Evolutionary conservation across 2,797 vertebrate genomes (phyloP), one percentile per base, ranked within the genome.

Genomic region (Graptemys geographica): DNA sequence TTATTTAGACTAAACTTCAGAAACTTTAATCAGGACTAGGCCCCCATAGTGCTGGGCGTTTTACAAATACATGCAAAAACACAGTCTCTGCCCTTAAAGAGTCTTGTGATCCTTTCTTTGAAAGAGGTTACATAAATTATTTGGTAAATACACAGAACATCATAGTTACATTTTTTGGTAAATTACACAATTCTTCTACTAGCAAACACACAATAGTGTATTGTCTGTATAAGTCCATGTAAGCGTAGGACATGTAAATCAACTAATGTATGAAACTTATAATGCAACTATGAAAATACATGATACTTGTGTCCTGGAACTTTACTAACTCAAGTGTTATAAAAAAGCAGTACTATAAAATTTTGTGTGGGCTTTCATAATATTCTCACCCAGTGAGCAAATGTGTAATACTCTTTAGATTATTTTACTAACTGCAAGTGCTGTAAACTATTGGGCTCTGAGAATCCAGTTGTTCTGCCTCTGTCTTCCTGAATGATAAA

Each of bases 401-500:
- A 2, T 41, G 51, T 84, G 59, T 80, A 7, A 80, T 85, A 94
- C 23, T 94, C 92, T 90, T 76, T 52, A 69, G 90, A 72, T 47
- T 23, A 86, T 89, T 86, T 93, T 95, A 86, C 33, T 37, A n/a
- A 11, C 84, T 88, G 59, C 57, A 5, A 41, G 52, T 33, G 80
- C 85, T 90, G 47, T 83, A 96, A 93, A 88, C 96, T 41, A 41
- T 72, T 84, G 94, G 90, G 86, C 76, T 93, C 89, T 62, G 84
- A 95, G 94, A 90, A 92, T 84, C 78, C 41, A 82, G 84, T 87
- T 37, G 13, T 41, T 94, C 81, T 84, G 62, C 56, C 89, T 83
- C 92, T 88, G 80, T 87, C 76, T 3, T 93, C 88, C 41, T 86
- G 37, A 81, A 92, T 92, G 92, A 94, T 93, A 94, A 81, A 93